Evolutionary conservation across 2,113 vertebrate genomes (phyloP), one percentile per base, ranked within the genome.

Genomic region (Plecturocebus donacophilus): DNA sequence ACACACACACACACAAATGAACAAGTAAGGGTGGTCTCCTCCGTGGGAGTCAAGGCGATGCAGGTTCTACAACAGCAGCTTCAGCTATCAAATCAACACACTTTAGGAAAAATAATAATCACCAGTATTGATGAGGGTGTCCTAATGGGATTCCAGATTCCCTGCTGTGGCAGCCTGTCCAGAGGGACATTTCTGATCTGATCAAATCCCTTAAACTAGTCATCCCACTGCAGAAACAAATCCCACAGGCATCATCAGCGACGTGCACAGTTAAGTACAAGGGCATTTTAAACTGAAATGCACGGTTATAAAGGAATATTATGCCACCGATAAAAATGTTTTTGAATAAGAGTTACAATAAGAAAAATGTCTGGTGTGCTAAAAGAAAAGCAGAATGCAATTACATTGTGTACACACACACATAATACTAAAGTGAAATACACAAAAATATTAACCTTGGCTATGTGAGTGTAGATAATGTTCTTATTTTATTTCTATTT

Each of bases 101-200:
- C 47, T 30, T 68, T 73, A 30, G 49, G 25, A 16, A 85, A 73
- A 23, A 7, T 40, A 20, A 27, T 16, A 9, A 23, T 47, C 70
- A 8, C 21, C 5, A 0, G n/a, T 17, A 12, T 54, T 30, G 7
- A n/a, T 27, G 23, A 70, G 32, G 10, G 40, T 3, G 1, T n/a
- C 9, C 0, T 20, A 21, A 38, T 49, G 58, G 14, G 42, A 40
- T 52, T n/a, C 21, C 27, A 47, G 35, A 9, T 27, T 75, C 81
- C 45, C 25, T 73, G 1, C 56, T 23, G 17, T n/a, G 35, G 16
- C 25, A 64, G 17, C 8, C 17, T 16, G 20, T 32, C 81, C 70
- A 52, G 54, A 27, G 32, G 45, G 40, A 27, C 0, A 0, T 11
- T 27, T 25, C 47, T 91, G 49, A n/a, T 23, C 21, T 6, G 0